A percentile compares a stretch with the other conserved stretches of the same genome.
Conservation (phyloP, 1,140 invertebrate species). For the Drosophila carrolli region DNA sequence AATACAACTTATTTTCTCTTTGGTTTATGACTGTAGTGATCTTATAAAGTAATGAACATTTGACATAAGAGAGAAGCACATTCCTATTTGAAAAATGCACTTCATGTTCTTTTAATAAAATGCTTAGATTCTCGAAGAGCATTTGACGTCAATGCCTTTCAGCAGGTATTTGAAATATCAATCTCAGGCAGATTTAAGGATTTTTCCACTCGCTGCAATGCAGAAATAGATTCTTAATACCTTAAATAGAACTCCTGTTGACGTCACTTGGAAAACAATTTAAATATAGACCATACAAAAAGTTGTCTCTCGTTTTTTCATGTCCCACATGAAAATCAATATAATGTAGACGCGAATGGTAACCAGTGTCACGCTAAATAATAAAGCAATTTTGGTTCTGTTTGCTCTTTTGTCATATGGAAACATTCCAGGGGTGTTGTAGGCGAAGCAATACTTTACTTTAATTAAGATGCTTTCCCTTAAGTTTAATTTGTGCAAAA, state of each 20-base stretch:
- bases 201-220: conserved; percentile 1
- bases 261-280: conserved; percentile 45
- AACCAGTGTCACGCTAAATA: conserved; percentile 52
- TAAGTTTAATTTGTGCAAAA: conserved; percentile 10
- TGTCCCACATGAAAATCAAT: conserved; percentile 56
- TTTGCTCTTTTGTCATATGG: conserved; percentile 19
- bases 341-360: conserved; percentile 45
- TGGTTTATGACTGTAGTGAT: no score
- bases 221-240: not conserved
- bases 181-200: not conserved
- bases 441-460: not conserved
- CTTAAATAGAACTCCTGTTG: conserved; percentile 7
- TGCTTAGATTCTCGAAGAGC: no score
- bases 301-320: conserved; percentile 26
- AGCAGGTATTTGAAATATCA: not conserved
- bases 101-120: no score
- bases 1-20: no score
- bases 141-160: not conserved
- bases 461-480: not conserved
- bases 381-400: conserved; percentile 56
- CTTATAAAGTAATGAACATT: no score
- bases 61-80: no score
- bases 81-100: no score
- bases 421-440: conserved; percentile 28
- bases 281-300: conserved; percentile 61